Base-by-base conservation (phyloP, 2,888 invertebrate genomes). In the Malthinus flaveolus region DNA sequence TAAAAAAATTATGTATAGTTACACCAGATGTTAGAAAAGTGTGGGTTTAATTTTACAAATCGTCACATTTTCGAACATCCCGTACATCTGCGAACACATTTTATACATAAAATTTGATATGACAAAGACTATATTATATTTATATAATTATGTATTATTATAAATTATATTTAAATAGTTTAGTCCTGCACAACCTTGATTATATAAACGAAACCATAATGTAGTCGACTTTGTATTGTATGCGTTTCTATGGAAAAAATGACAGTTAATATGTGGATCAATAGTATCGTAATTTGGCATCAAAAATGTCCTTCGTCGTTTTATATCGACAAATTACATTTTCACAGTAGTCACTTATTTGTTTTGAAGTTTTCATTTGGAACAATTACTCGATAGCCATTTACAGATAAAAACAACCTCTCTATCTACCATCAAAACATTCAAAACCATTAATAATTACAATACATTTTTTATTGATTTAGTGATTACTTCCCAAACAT, bases 241-340 rank as follows among this genome's bases (percentile, higher is more conserved):
- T 52, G 58, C 50, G 59, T 60, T 60, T 60, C 59, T 60, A 60
- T 44, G 56, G 56, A 52, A 51, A 60, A 57, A 50, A 47, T 47
- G 10, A 45, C 9, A 49, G 33, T 49, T 13, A 49, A 45, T 32
- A 31, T 32, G 10, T 56, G 49, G 56, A 56, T 56, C 49, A 56
- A 56, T 56, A 49, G 45, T 15, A 13, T 23, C 9, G 23, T 42
- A 42, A 42, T 42, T 9, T 9, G 9, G 10, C 45, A 23, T 23
- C 23, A 23, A 23, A 23, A 23, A 42, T 42, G 39, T 15, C 15
- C 23, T 42, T 42, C 39, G 15, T 15, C 9, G 13, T 42, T 42
- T 10, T 23, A 15, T 42, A 15, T 42, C 39, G 15, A 42, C 39
- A 42, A 15, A 15, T 15, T 37, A 42, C 39, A 37, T 42, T 42